Percentiles rank a stretch among this genome's conserved stretches.
phyloP scores from a whole-genome alignment of 2,113 vertebrate species.

The Casuarius casuarius region DNA sequence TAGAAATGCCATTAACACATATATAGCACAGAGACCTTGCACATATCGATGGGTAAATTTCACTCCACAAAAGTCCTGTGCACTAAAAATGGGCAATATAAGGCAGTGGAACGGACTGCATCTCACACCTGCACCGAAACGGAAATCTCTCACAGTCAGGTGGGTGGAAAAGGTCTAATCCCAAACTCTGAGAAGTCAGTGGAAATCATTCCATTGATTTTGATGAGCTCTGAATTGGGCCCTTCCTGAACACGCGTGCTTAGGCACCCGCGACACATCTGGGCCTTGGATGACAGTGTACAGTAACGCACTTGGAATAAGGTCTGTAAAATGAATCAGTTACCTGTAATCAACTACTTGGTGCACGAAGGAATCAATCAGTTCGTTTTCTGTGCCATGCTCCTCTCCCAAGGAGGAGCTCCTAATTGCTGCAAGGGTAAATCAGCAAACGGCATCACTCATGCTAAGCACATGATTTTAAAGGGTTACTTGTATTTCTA shows the following conservation, averaged over 20 bases:
- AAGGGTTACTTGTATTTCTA: not conserved
- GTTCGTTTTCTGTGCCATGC: not conserved
- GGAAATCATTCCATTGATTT: not conserved
- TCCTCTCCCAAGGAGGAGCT: not conserved
- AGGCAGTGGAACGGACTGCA: not conserved
- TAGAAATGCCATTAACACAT: not conserved
- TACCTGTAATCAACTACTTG: not conserved
- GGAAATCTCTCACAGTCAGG: not conserved
- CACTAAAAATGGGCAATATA: not conserved
- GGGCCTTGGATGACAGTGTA: not conserved
- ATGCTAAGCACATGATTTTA: not conserved
- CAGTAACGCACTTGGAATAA: accelerated
- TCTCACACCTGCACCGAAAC: not conserved
- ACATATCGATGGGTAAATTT: not conserved
- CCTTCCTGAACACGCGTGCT: not conserved
- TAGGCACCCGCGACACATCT: not conserved
- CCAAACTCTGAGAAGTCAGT: not conserved
- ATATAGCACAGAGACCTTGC: not conserved
- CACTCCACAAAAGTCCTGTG: not conserved
- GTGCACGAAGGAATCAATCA: not conserved
- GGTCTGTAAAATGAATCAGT: not conserved
- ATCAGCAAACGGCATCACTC: not conserved
- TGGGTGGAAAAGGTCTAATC: not conserved
- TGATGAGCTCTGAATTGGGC: not conserved
- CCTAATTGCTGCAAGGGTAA: not conserved